Evolutionary conservation across 2,113 vertebrate species (phyloP), one percentile per base, ranked within the genome.

Genomic region (Sturnus vulgaris): DNA sequence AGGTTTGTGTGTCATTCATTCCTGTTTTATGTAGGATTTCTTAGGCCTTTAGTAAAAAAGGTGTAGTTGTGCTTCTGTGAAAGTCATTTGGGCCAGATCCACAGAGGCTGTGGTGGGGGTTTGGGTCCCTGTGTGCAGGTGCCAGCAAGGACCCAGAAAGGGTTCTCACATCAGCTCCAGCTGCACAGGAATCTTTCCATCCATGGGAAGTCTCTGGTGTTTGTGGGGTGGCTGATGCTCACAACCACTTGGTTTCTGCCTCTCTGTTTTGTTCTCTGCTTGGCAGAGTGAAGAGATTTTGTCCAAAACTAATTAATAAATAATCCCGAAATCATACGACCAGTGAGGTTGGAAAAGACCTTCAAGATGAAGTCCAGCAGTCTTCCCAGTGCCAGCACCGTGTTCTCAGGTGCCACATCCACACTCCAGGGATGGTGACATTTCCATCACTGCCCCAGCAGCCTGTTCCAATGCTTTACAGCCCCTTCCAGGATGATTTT

Each of bases 121-220:
- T 68, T 21, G 31, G 10, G 40, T 50, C 47, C 24, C 46, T 7
- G 57, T 0, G 4, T 53, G n/a, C 46, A 30, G 28, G 31, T 33
- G 13, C 47, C 50, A 70, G 17, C 22, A 0, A 4, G 37, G 49
- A 25, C 28, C 25, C 63, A 61, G 59, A 72, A 10, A 0, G 0
- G 31, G 52, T 15, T 88, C 71, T 57, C 37, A 2, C 37, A 55
- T 42, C 47, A 66, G 8, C 37, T 47, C 56, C 31, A 35, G n/a
- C 47, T 55, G 49, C 28, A 22, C n/a, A 44, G 80, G 40, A 76
- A 35, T 39, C 5, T 27, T 27, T 5, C 52, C 42, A 76, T 11
- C 61, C 65, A 0, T 4, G 0, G 10, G 21, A 44, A 27, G 13
- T 20, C 46, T 35, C 46, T 39, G 30, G 40, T 53, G 27, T 15